Conservation (phyloP, 2,888 invertebrate genomes). For the Drosophila prostipennis region DNA sequence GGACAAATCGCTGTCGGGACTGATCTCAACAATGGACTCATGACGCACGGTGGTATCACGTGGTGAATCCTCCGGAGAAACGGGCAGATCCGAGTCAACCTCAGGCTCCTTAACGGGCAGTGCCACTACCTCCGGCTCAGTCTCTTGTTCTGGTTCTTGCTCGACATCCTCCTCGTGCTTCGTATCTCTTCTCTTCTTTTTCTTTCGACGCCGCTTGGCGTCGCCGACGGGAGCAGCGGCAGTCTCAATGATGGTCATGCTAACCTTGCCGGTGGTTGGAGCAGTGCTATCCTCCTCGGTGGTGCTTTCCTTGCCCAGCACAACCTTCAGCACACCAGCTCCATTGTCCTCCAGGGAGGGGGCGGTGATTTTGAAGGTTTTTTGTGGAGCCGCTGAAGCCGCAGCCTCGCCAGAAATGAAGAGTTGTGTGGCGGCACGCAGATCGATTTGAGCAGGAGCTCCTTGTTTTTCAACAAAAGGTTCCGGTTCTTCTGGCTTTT, state of each 20-base stretch:
- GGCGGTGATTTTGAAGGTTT: conserved; percentile 80
- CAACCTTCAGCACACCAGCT: conserved; percentile 79
- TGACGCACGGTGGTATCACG: conserved; percentile 80
- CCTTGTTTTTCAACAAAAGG: background rate
- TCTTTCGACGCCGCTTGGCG: conserved; percentile 87
- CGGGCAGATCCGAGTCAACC: conserved; percentile 84
- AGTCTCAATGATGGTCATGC: conserved; percentile 82
- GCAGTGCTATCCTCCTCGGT: conserved; percentile 32
- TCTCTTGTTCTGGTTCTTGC: conserved; percentile 60
- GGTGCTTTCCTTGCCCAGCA: conserved; percentile 52
- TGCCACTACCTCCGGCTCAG: conserved; percentile 82
- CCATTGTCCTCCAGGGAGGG: conserved; percentile 83
- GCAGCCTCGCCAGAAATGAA: conserved; percentile 81
- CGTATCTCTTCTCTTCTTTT: conserved; percentile 87
- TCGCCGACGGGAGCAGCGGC: conserved; percentile 84
- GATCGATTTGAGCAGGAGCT: conserved; percentile 54
- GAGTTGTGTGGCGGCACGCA: conserved; percentile 79
- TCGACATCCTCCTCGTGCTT: conserved; percentile 49
- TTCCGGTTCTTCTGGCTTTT: conserved; percentile 4
- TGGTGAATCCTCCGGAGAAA: conserved; percentile 84
- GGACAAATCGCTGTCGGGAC: conserved; percentile 84
- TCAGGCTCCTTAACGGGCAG: conserved; percentile 23
- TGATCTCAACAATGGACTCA: conserved; percentile 82
- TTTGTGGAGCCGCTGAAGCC: conserved; percentile 63
- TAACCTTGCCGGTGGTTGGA: conserved; percentile 72